Percentiles rank a stretch among this genome's conserved stretches.
phyloP scores from a whole-genome alignment of 2,113 vertebrate genomes.

The Crotalus tigris region DNA sequence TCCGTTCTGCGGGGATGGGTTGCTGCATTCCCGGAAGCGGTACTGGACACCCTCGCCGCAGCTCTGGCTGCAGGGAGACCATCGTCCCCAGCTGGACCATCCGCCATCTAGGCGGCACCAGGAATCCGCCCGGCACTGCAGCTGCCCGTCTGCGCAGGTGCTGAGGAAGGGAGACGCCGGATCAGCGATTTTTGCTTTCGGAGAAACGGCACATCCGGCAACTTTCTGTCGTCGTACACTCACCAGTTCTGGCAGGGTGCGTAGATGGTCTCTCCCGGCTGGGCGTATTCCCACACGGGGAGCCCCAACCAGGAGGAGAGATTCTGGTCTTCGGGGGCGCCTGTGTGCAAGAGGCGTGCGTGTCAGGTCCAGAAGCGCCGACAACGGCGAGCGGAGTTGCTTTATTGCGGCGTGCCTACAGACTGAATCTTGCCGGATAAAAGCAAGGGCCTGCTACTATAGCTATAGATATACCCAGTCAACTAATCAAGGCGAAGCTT shows the following conservation, averaged over 20 bases:
- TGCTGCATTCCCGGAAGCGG: slow-evolving; percentile 72
- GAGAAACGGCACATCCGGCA: not conserved
- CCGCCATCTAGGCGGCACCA: slow-evolving; percentile 73
- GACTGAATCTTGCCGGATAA: not conserved
- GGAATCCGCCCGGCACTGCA: slow-evolving; percentile 74
- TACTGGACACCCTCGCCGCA: slow-evolving; percentile 75
- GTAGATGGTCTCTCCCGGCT: slow-evolving; percentile 74
- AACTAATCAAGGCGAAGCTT: too few species aligned
- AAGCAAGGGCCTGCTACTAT: not conserved
- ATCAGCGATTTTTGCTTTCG: not conserved
- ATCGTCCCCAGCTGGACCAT: slow-evolving; percentile 80
- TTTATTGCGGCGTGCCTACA: not conserved
- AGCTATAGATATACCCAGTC: not conserved
- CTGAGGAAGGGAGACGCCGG: slow-evolving; percentile 53
- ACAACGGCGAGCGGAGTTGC: accelerated
- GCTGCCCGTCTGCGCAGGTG: slow-evolving; percentile 74
- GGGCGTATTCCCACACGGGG: slow-evolving; percentile 69
- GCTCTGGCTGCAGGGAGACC: slow-evolving; percentile 73
- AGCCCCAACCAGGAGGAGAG: slow-evolving; percentile 60
- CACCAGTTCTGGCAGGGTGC: slow-evolving; percentile 83
- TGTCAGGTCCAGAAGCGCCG: accelerated
- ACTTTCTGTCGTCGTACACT: not conserved
- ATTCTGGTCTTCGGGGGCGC: slow-evolving; percentile 56
- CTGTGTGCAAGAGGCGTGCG: slow-evolving; percentile 9
- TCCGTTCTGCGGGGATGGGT: slow-evolving; percentile 73